Evolutionary conservation across 1,140 invertebrate genomes (phyloP), one percentile per base, ranked within the genome.

Genomic region (Harpegnathos saltator): DNA sequence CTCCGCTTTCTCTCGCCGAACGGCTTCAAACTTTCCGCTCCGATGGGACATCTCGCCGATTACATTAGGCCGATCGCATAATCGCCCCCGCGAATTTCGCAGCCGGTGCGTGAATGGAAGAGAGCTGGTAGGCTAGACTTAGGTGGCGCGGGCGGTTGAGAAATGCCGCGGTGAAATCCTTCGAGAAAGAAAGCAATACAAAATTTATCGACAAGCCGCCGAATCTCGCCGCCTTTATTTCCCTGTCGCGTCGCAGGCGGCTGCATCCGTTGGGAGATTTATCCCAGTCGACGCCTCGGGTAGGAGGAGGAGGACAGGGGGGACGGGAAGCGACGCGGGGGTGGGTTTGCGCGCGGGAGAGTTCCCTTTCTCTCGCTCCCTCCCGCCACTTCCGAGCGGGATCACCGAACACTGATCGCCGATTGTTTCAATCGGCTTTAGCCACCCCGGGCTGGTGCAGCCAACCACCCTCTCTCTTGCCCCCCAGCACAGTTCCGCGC

Each of bases 341-440:
- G 83, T 63, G 72, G 83, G 82, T 75, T 75, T 68, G 85, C 59
- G n/a, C n/a, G n/a, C n/a, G n/a, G n/a, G 59, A 54, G 73, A 65
- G 29, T 63, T 75, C 59, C n/a, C 44, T 65, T 15, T 29, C 29
- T 71, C 59, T 22, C 72, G 26, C 52, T 33, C n/a, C 7, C 61
- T 72, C 72, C 24, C 38, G 50, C 84, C 58, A 86, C 89, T 89
- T 86, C 81, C 84, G 66, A 88, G 38, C 33, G 65, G 81, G 84
- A 89, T 89, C 87, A 89, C 71, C 75, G 81, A 89, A 88, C 88
- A 89, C 69, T 83, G 88, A 89, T 89, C 87, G 87, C 48, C 87
- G 87, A 89, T 89, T 89, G 87, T 89, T 89, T 89, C 84, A 88
- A 89, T 89, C 88, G 87, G 81, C 87, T 89, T 89, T 88, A 85